These are phyloP conservation scores for Petrocephalus schoutedeni DNA, from an alignment of 2,797 vertebrate species.

Conservation along the genomic window DNA sequence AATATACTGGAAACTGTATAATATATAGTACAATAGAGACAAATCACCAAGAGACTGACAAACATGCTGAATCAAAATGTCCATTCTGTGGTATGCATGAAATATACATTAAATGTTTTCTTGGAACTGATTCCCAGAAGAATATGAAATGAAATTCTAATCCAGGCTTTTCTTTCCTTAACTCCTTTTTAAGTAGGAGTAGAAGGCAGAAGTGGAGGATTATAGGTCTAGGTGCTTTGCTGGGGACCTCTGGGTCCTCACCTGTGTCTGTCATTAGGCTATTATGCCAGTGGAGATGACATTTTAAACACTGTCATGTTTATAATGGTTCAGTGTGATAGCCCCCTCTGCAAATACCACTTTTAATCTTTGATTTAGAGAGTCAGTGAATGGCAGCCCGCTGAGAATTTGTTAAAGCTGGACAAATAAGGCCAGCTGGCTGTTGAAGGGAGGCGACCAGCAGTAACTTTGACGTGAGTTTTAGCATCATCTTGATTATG, in stretches of 20 bases:
- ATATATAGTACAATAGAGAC: neutral
- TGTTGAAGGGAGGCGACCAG: too few relatives aligned
- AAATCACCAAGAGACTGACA: neutral
- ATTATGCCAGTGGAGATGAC: constrained; percentile 8
- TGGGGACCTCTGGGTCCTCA: neutral
- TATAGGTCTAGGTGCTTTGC: neutral
- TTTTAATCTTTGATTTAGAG: neutral
- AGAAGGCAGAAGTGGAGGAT: neutral
- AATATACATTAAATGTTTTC: neutral
- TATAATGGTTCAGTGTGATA: neutral
- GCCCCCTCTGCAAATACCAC: constrained; percentile 2
- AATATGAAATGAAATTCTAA: neutral
- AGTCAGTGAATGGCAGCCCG: neutral
- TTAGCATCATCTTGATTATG: neutral
- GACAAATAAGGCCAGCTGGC: neutral
- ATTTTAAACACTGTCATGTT: neutral
- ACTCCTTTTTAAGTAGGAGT: neutral
- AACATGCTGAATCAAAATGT: neutral
- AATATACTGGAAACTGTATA: neutral
- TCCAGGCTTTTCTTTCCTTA: neutral
- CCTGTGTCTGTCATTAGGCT: neutral
- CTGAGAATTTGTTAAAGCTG: neutral
- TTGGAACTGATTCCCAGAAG: neutral
- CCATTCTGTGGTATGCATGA: neutral
- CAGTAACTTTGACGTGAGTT: neutral